Evolutionary conservation across 2,797 vertebrate genomes (phyloP), one percentile per base, ranked within the genome.

Genomic region (Picus viridis): DNA sequence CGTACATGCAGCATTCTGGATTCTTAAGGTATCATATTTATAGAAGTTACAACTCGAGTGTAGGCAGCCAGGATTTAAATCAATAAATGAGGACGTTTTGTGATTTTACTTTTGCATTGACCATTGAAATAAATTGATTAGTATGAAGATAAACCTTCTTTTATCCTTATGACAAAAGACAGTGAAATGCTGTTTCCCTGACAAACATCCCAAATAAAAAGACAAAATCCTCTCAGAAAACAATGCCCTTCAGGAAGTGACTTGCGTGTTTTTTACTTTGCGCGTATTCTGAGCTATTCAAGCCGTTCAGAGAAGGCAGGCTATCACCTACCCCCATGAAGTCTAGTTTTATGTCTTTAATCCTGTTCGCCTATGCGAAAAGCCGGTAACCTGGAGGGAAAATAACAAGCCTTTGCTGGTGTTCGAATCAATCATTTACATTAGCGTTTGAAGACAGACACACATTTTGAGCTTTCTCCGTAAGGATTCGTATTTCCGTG

Each of bases 321-420:
- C 75, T 76, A 76, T 70, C 76, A 45, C 43, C 15, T 88, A n/a
- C 22, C 29, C 61, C 82, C 53, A 64, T 47, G 69, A 86, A 82
- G 13, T 73, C 58, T 24, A 72, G 62, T 88, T 67, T 78, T 27
- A 59, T 4, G 14, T 70, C 69, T 97, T 92, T 95, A 68, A 81
- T 83, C 71, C 86, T 90, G 69, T 75, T 92, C 18, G 5, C 20
- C 56, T 90, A 5, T 64, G 32, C 74, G 79, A 72, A 93, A 94
- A 92, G 14, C 13, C 79, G 75, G 84, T 62, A 89, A 78, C 58
- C 85, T 85, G 57, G 82, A 91, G 76, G 73, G 57, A 89, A 86
- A 95, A 91, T 58, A 62, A 47, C 29, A 22, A 16, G 54, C 7
- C n/a, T 83, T 71, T 59, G 16, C 30, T 77, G 32, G 47, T 30